A percentile compares a stretch with the other conserved stretches of the same genome.
phyloP scores from a whole-genome alignment of 2,797 vertebrate species.

The Cichlasoma orientale region DNA sequence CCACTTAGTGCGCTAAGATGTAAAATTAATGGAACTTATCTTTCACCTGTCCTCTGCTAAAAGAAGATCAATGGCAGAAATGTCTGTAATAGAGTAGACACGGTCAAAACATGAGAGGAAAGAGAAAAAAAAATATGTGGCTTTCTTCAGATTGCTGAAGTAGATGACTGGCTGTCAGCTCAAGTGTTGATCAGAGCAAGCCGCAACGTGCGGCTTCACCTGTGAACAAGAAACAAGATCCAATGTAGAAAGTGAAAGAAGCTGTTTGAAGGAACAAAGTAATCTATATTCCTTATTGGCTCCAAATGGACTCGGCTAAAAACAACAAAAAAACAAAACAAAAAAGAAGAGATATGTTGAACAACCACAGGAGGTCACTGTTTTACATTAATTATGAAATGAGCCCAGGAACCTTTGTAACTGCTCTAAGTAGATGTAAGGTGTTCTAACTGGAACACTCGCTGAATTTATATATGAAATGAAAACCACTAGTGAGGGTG shows the following conservation, averaged over 20 bases:
- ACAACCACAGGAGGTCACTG: constrained; percentile 70
- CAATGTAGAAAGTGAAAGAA: not conserved
- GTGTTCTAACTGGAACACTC: not conserved
- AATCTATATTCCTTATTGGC: not conserved
- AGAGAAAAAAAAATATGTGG: not conserved
- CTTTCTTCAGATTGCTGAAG: constrained; percentile 4
- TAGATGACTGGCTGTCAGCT: not conserved
- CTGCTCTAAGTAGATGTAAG: not conserved
- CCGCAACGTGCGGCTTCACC: not conserved
- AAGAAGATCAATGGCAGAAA: constrained; percentile 10
- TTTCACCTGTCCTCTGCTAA: constrained; percentile 30
- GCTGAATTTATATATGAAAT: not conserved
- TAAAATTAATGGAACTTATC: constrained; percentile 50
- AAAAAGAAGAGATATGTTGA: not conserved
- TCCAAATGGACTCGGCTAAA: not conserved
- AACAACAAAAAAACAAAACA: not conserved
- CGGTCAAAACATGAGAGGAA: not conserved
- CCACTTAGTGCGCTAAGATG: constrained; percentile 17
- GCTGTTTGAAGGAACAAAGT: not conserved
- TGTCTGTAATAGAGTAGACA: not conserved
- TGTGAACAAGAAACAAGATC: not conserved
- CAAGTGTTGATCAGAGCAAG: not conserved
- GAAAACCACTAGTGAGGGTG: not conserved
- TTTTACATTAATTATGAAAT: constrained; percentile 51
- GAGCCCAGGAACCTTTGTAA: not conserved